Percentiles rank a stretch among this genome's conserved stretches.
Evolutionary conservation across 2,113 vertebrate species (phyloP).

Genomic region (Mobula birostris): DNA sequence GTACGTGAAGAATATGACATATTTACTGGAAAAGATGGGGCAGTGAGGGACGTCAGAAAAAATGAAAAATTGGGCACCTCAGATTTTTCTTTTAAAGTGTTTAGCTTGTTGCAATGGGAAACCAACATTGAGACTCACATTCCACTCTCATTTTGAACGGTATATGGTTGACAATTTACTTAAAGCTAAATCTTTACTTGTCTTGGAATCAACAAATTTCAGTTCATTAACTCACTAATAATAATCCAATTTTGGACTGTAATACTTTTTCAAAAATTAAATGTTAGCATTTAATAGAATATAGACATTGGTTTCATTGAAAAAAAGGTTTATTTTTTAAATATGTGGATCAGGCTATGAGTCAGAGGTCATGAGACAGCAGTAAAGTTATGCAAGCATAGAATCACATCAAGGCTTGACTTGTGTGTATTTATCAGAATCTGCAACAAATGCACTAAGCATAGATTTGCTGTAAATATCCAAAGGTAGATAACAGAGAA

Average conservation of each 20-base stretch:
- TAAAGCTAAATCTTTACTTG: not conserved
- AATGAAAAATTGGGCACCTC: too few relatives aligned
- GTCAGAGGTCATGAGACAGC: not conserved
- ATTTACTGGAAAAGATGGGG: too few relatives aligned
- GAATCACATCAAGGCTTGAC: not conserved
- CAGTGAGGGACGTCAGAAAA: too few relatives aligned
- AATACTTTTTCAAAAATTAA: not conserved
- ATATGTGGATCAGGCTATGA: not conserved
- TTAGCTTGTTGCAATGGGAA: too few relatives aligned
- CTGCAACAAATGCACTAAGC: not conserved
- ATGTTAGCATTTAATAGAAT: not conserved
- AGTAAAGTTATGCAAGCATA: not conserved
- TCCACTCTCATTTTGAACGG: too few relatives aligned
- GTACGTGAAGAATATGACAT: too few relatives aligned
- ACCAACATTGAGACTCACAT: too few relatives aligned
- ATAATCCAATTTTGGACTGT: not conserved
- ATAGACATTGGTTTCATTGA: not conserved
- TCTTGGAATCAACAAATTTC: not conserved
- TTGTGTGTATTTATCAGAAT: not conserved
- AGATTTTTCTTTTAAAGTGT: too few relatives aligned
- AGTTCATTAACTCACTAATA: not conserved
- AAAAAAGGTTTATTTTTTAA: not conserved
- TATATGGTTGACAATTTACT: too few relatives aligned
- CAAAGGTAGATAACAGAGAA: not conserved
- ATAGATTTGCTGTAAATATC: not conserved